These are phyloP conservation scores for Brachymystax lenok DNA, from an alignment of 2,797 vertebrate species.

Conservation along the genomic window DNA sequence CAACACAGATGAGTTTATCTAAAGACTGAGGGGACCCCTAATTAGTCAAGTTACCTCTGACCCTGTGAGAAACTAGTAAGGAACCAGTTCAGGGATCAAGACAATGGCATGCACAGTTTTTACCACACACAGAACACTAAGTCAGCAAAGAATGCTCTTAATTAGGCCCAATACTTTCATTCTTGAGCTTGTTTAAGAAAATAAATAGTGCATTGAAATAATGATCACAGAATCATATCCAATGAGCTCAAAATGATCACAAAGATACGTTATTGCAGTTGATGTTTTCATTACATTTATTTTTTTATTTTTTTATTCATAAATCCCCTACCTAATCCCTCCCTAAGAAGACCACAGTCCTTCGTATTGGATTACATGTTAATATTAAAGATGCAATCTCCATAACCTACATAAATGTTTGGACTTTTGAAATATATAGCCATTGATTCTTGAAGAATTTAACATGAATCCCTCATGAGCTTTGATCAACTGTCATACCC, in stretches of 20 bases:
- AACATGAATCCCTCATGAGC: too few relatives aligned
- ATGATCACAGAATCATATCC: slow-evolving; percentile 81
- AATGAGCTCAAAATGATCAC: slow-evolving; percentile 73
- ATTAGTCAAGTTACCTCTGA: slow-evolving; percentile 89
- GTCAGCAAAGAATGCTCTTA: slow-evolving; percentile 86
- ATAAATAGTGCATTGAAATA: slow-evolving; percentile 75
- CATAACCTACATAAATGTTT: too few relatives aligned
- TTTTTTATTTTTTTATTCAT: neutral
- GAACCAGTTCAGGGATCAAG: slow-evolving; percentile 84
- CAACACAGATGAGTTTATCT: slow-evolving; percentile 85
- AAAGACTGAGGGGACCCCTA: slow-evolving; percentile 80
- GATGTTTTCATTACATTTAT: neutral
- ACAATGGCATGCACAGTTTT: slow-evolving; percentile 76
- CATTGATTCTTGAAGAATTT: too few relatives aligned
- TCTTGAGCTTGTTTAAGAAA: slow-evolving; percentile 80
- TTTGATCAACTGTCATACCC: too few relatives aligned
- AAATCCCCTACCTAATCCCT: neutral
- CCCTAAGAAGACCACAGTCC: neutral
- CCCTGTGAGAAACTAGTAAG: slow-evolving; percentile 85
- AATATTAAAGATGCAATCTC: too few relatives aligned
- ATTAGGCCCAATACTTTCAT: slow-evolving; percentile 82
- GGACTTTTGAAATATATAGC: too few relatives aligned
- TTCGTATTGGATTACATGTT: neutral
- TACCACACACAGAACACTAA: slow-evolving; percentile 83
- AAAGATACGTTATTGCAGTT: neutral